Evolutionary conservation across 2,888 invertebrate species (phyloP).

Genomic region (Ennomos quercinarius): DNA sequence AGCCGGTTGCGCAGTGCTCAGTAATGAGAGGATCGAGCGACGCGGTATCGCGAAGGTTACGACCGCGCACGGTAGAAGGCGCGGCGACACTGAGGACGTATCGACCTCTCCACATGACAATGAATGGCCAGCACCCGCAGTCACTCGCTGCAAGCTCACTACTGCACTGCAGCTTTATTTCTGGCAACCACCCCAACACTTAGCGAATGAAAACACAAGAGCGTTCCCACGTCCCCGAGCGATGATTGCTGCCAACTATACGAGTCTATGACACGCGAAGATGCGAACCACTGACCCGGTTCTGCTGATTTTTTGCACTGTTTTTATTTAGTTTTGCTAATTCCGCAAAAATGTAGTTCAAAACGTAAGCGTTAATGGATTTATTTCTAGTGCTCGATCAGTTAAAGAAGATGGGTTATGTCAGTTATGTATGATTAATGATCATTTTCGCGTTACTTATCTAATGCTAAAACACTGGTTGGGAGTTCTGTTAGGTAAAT

Average conservation of each 20-base stretch:
- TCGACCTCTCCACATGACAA: conserved; percentile 73
- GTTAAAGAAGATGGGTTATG: conserved; percentile 10
- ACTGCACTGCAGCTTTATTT: conserved; percentile 85
- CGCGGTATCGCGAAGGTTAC: conserved; percentile 38
- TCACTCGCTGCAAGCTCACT: conserved; percentile 72
- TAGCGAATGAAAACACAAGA: conserved; percentile 49
- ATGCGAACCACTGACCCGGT: conserved; percentile 58
- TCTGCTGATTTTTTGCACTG: conserved; percentile 42
- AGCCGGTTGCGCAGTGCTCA: conserved; percentile 54
- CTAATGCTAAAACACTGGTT: too few species aligned
- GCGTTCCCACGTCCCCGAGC: conserved; percentile 47
- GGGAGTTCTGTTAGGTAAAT: too few species aligned
- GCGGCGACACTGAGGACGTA: conserved; percentile 76
- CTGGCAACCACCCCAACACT: conserved; percentile 74
- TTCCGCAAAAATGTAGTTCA: conserved; percentile 18
- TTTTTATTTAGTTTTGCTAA: conserved; percentile 26
- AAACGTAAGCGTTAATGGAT: conserved; percentile 32
- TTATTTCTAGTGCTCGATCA: conserved; percentile 16
- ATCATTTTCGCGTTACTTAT: too few species aligned
- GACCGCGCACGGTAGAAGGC: conserved; percentile 63
- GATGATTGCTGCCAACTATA: conserved; percentile 49
- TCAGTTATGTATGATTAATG: too few species aligned
- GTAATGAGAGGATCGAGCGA: conserved; percentile 36
- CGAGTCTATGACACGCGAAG: conserved; percentile 50
- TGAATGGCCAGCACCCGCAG: conserved; percentile 75